Conservation (phyloP, 2,113 vertebrate genomes). For the Columba janthina region DNA sequence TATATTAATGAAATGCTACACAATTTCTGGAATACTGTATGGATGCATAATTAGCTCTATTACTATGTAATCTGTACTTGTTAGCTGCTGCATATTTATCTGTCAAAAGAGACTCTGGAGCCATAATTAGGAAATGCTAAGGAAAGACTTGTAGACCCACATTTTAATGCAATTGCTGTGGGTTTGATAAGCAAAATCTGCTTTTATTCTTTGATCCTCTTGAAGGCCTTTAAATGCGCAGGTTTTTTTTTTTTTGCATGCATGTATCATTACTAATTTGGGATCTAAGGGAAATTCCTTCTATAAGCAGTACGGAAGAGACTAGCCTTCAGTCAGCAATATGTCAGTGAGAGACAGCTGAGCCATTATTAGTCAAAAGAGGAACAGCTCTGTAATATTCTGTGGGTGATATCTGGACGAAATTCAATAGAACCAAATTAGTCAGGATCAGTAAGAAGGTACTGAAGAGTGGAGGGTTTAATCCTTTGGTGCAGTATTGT, state of each 20-base stretch:
- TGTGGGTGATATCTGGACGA: neutral
- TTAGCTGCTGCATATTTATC: neutral
- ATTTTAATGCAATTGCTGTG: neutral
- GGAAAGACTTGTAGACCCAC: neutral
- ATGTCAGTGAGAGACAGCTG: conserved; percentile 3
- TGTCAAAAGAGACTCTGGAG: neutral
- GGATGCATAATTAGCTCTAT: neutral
- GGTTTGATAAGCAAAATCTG: neutral
- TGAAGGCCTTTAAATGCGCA: neutral
- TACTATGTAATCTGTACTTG: neutral
- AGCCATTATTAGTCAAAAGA: conserved; percentile 2
- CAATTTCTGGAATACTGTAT: neutral
- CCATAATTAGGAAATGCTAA: neutral
- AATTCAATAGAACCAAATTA: neutral
- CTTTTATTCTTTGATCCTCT: neutral
- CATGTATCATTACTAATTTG: neutral
- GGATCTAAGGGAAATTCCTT: conserved; percentile 24
- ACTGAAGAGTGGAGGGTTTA: neutral
- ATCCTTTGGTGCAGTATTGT: neutral
- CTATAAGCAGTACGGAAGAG: neutral
- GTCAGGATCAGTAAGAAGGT: neutral
- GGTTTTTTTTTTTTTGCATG: neutral
- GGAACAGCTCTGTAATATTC: neutral
- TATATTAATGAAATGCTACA: neutral
- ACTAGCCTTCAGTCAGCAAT: neutral